phyloP scores from a whole-genome alignment of 2,888 invertebrate species.

The Timandra comae region DNA sequence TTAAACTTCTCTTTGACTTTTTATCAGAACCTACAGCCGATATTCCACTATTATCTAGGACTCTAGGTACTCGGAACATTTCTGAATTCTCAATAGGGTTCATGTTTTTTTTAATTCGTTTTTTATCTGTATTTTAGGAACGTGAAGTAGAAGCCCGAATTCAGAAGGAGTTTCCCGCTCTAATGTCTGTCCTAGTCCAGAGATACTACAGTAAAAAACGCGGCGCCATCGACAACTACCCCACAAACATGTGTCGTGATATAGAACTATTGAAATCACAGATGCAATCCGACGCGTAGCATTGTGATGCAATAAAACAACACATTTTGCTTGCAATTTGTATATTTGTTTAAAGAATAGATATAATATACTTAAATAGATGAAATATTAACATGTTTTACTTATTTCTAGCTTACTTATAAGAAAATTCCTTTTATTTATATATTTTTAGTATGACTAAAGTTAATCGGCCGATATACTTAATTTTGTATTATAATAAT shows the following conservation, averaged over 20 bases:
- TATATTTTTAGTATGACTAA: too few species aligned
- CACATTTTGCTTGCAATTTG: slow-evolving; percentile 4
- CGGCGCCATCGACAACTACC: slow-evolving; percentile 48
- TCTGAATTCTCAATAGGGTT: too few species aligned
- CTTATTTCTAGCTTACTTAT: not conserved
- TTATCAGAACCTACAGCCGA: slow-evolving; percentile 7
- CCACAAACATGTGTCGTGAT: slow-evolving; percentile 64
- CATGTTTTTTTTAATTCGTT: slow-evolving; percentile 13
- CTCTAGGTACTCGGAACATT: too few species aligned
- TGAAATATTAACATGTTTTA: too few species aligned
- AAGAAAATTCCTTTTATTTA: slow-evolving; percentile 9
- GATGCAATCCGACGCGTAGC: not conserved
- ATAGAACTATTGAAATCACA: slow-evolving; percentile 35
- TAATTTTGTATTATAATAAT: too few species aligned
- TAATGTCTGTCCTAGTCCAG: slow-evolving; percentile 78
- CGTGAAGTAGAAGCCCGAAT: slow-evolving; percentile 49
- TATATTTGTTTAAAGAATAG: slow-evolving; percentile 11
- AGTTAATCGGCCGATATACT: too few species aligned
- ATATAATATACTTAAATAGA: slow-evolving; percentile 5
- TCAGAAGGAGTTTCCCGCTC: slow-evolving; percentile 65
- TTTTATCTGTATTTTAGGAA: slow-evolving; percentile 37
- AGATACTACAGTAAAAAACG: slow-evolving; percentile 76
- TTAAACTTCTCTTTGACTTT: too few species aligned
- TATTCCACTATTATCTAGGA: too few species aligned
- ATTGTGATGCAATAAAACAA: slow-evolving; percentile 4